Evolutionary conservation across 2,113 vertebrate species (phyloP), one percentile per base, ranked within the genome.

Genomic region (Fregetta grallaria): DNA sequence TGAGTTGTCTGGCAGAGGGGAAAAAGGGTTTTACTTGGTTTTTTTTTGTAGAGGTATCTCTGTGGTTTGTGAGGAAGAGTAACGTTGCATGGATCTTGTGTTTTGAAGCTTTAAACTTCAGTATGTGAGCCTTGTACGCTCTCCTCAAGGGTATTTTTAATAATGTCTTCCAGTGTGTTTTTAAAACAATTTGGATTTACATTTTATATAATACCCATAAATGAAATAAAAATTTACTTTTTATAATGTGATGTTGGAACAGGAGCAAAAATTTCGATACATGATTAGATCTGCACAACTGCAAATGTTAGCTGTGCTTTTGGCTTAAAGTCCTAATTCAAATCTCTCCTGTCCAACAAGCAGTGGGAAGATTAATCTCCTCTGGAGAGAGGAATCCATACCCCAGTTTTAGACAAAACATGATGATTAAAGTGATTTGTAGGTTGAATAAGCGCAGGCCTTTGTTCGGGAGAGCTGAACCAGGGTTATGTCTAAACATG

Each of bases 351-450:
- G 36, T 85, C n/a, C 1, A 4, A 89, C 58, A 44, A 91, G 70
- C 29, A 81, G 44, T 42, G 32, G 36, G 40, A 85, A 88, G 71
- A 73, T 86, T 53, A 73, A 66, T 80, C 52, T 75, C 9, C 36
- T 44, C 45, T 1, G 2, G 75, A 30, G 71, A 83, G 65, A 88
- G 23, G 53, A 87, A 78, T 79, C 84, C 50, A 10, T 53, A 62
- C 42, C 25, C 14, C 18, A 19, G 56, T 84, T 90, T 94, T 61
- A 96, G 70, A 85, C 80, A 92, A 72, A 95, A 75, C 65, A 89
- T 0, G 0, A 10, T 49, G 53, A 95, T 92, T 94, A 30, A 87
- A 85, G 62, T 36, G 86, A 56, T 66, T 81, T 72, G 58, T 68
- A 59, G 73, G 50, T 38, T 90, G 58, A 88, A 68, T 68, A 82